Conservation (phyloP, 2,797 vertebrate species). For the Pseudomugil tenellus region DNA sequence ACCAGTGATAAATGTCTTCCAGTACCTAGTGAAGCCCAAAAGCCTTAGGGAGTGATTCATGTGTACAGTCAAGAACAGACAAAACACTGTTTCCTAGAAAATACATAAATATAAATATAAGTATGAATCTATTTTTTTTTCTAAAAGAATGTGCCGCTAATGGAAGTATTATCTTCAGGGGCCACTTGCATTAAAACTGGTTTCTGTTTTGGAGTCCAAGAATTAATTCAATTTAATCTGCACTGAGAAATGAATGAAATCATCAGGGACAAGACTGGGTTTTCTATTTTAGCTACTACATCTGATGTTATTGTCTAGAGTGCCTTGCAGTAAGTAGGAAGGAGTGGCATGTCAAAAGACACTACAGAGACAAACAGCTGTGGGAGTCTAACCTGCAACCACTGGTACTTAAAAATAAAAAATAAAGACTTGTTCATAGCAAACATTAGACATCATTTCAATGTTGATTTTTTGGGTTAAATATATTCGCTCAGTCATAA, state of each 20-base stretch:
- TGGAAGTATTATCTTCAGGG: slow-evolving; percentile 62
- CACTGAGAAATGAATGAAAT: slow-evolving; percentile 69
- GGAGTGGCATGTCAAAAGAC: slow-evolving; percentile 40
- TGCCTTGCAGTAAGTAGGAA: slow-evolving; percentile 27
- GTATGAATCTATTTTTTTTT: slow-evolving; percentile 30
- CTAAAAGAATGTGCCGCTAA: slow-evolving; percentile 59
- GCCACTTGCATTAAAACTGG: slow-evolving; percentile 65
- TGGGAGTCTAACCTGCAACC: slow-evolving; percentile 26
- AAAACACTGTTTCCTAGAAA: slow-evolving; percentile 4
- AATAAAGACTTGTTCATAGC: neutral
- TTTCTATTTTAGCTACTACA: slow-evolving; percentile 48
- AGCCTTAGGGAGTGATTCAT: slow-evolving; percentile 38
- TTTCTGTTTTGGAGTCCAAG: slow-evolving; percentile 58
- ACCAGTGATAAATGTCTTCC: slow-evolving; percentile 38
- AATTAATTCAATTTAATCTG: slow-evolving; percentile 69
- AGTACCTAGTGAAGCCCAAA: slow-evolving; percentile 17
- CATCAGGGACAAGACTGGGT: slow-evolving; percentile 69
- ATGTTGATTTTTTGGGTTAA: no score
- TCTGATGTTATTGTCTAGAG: slow-evolving; percentile 61
- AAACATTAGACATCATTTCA: no score
- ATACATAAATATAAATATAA: no score
- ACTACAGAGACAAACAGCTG: slow-evolving; percentile 25
- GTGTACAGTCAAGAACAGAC: slow-evolving; percentile 48
- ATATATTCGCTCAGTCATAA: no score
- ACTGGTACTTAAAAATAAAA: neutral